A percentile compares a stretch with the other conserved stretches of the same genome.
Conservation (phyloP, 2,113 vertebrate species). For the Propithecus coquereli region DNA sequence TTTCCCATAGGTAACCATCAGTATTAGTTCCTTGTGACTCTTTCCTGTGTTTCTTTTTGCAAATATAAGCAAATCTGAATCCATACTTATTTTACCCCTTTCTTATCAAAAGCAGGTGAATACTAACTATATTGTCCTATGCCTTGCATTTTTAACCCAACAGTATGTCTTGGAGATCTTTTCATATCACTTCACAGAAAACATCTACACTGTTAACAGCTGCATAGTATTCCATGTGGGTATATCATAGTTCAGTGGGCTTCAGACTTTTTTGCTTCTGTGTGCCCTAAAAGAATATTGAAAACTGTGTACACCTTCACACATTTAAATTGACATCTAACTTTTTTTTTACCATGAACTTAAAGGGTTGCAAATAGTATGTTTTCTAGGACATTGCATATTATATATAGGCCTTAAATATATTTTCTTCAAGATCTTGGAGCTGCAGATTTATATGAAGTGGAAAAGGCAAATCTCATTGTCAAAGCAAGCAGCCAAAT, state of each 20-base stretch:
- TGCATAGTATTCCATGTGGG: not conserved
- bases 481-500: constrained; percentile 38
- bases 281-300: not conserved
- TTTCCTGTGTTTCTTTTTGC: not conserved
- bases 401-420: constrained; percentile 20
- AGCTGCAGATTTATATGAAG: constrained; percentile 19
- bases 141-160: constrained; percentile 1
- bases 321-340: not conserved
- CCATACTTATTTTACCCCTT: not conserved
- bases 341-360: not conserved
- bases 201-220: not conserved
- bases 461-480: constrained; percentile 24
- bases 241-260: not conserved
- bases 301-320: not conserved
- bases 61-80: constrained; percentile 42
- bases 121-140: not conserved
- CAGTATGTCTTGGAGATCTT: not conserved
- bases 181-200: not conserved
- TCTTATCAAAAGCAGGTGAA: constrained; percentile 4
- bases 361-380: constrained; percentile 35
- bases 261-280: not conserved
- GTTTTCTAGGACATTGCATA: constrained; percentile 29
- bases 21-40: constrained; percentile 9
- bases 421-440: constrained; percentile 41
- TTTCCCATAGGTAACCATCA: not conserved